Base-by-base conservation (phyloP, 1,140 invertebrate species). In the Drosophila hydei region DNA sequence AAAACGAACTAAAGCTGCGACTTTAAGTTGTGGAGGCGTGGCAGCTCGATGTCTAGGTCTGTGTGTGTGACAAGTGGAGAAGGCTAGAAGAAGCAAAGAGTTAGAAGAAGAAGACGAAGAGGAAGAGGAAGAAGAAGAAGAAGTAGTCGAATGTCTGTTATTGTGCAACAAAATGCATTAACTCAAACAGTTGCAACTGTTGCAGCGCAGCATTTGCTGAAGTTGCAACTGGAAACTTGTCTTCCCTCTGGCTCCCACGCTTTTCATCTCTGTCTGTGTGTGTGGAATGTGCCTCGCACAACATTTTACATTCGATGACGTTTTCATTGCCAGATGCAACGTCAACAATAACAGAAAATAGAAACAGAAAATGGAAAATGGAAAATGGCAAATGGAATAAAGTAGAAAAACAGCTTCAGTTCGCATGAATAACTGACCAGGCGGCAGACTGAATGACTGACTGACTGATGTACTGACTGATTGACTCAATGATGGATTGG, bases 301-400 rank as follows among this genome's bases (percentile, higher is more conserved):
- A 83, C 83, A 88, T 87, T 87, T 87, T 87, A 88, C 75, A 87
- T 81, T 76, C 80, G 74, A 80, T 85, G 83, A 78, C 83, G 83
- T 87, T 83, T 87, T 78, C 83, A 88, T 81, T 88, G 83, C 78
- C 75, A 88, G 74, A 78, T 88, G 83, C 83, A 88, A 88, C 83
- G 83, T 88, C 83, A 88, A 88, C 83, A 88, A 83, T 84, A 70
- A 71, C 60, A 64, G 36, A 47, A 33, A 61, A 64, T 55, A 64
- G 51, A 47, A 63, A 23, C 42, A 60, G 60, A 40, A 59, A 50
- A 45, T 70, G 40, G 47, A 72, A 72, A 52, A 52, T 12, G 55
- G 51, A 43, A 77, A 43, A 23, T n/a, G 18, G 43, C 18, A 51
- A 42, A 43, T 55, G 42, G 48, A 55, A 47, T 51, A 43, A 60